Evolutionary conservation across 2,113 vertebrate species (phyloP).

Genomic region (Perca schrenkii): DNA sequence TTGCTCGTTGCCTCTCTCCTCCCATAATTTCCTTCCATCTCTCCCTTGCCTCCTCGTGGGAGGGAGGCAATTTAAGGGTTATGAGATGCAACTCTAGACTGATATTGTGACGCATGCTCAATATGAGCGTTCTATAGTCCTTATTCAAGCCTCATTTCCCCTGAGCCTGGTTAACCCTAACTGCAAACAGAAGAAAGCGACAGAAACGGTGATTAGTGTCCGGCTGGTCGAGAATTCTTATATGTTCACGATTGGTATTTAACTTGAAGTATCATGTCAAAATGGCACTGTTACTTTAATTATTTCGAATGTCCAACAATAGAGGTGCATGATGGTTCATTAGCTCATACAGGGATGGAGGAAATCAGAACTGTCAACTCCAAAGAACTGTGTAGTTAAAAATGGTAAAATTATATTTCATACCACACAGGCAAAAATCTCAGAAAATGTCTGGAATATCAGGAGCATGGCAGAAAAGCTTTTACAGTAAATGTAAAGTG

Average conservation of each 20-base stretch:
- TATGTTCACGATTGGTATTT: neutral
- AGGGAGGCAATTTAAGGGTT: too few species aligned
- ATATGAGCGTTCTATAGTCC: constrained; percentile 11
- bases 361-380: neutral
- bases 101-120: neutral
- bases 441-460: neutral
- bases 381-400: neutral
- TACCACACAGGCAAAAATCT: neutral
- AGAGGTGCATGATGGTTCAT: neutral
- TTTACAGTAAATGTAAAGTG: neutral
- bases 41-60: too few species aligned
- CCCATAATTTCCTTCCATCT: too few species aligned
- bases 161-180: constrained; percentile 14
- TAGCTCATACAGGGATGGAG: neutral
- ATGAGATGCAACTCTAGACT: neutral
- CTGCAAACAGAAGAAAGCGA: constrained; percentile 22
- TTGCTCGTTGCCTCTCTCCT: too few species aligned
- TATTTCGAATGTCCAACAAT: neutral
- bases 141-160: constrained; percentile 39
- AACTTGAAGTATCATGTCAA: neutral
- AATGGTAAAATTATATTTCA: neutral
- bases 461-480: neutral
- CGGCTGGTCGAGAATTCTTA: neutral
- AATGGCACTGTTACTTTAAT: neutral
- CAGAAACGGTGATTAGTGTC: constrained; percentile 13